A percentile compares a stretch with the other conserved stretches of the same genome.
Evolutionary conservation across 2,888 invertebrate genomes (phyloP).

Genomic region (Prosopocoilus inquinatus): DNA sequence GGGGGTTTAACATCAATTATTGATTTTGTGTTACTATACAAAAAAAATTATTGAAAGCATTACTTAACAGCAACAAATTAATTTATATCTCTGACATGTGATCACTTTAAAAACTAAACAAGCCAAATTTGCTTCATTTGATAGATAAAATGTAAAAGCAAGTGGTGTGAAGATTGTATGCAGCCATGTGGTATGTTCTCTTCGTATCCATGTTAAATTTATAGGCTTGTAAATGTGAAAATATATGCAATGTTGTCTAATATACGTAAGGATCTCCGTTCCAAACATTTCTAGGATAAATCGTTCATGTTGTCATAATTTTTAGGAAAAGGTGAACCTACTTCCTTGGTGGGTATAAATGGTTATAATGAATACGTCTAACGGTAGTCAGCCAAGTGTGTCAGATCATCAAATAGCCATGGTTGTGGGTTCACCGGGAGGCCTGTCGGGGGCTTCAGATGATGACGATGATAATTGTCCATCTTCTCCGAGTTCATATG

Average conservation of each 20-base stretch:
- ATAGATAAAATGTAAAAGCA: too few species aligned
- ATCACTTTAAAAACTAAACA: too few species aligned
- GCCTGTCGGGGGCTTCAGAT: constrained; percentile 57
- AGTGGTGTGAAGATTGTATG: too few species aligned
- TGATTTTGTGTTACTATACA: constrained; percentile 42
- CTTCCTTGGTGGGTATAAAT: constrained; percentile 42
- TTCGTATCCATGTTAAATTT: too few species aligned
- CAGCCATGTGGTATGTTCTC: too few species aligned
- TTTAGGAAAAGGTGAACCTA: constrained; percentile 38
- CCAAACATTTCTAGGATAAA: not conserved
- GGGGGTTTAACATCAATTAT: constrained; percentile 47
- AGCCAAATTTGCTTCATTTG: too few species aligned
- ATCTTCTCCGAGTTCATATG: constrained; percentile 77
- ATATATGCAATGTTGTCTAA: constrained; percentile 17
- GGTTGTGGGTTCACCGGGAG: constrained; percentile 53
- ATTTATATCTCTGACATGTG: not conserved
- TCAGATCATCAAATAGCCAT: constrained; percentile 67
- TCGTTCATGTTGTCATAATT: constrained; percentile 3
- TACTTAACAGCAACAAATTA: not conserved
- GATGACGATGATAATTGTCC: constrained; percentile 83
- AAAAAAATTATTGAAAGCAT: constrained; percentile 2
- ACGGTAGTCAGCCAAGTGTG: constrained; percentile 43
- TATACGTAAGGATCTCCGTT: constrained; percentile 15
- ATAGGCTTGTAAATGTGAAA: too few species aligned
- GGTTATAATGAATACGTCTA: constrained; percentile 50